A percentile compares a stretch with the other conserved stretches of the same genome.
These are phyloP conservation scores for Calephelis virginiensis DNA, from an alignment of 1,140 invertebrate species.

Conservation along the genomic window DNA sequence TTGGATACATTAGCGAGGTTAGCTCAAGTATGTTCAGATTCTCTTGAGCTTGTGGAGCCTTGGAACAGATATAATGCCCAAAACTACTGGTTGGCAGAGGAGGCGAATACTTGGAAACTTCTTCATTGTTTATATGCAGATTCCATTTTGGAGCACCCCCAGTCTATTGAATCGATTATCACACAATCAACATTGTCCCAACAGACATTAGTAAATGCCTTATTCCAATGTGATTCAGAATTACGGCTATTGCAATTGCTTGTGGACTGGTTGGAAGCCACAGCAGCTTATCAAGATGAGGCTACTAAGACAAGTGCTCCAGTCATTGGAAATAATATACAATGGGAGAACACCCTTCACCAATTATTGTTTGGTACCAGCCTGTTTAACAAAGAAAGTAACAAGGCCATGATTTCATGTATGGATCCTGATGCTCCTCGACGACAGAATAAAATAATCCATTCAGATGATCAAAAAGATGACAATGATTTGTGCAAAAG, in stretches of 20 bases:
- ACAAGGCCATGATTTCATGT: constrained; percentile 80
- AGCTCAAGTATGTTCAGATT: constrained; percentile 69
- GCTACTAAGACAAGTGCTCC: constrained; percentile 83
- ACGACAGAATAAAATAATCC: constrained; percentile 88
- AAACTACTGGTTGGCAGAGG: constrained; percentile 85
- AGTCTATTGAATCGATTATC: constrained; percentile 71
- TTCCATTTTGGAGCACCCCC: constrained; percentile 79
- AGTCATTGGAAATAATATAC: constrained; percentile 84
- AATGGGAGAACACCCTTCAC: constrained; percentile 95
- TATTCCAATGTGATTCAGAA: constrained; percentile 80
- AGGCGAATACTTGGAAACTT: constrained; percentile 93
- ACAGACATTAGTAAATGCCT: constrained; percentile 58
- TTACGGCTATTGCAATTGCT: constrained; percentile 90
- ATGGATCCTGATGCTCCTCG: constrained; percentile 96
- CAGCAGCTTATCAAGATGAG: constrained; percentile 85
- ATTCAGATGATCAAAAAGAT: constrained; percentile 94
- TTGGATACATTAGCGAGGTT: constrained; percentile 70
- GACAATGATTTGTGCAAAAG: constrained; percentile 85
- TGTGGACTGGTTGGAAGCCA: constrained; percentile 95
- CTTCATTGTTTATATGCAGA: constrained; percentile 89
- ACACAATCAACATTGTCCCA: constrained; percentile 73
- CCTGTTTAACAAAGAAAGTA: constrained; percentile 71
- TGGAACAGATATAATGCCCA: constrained; percentile 78
- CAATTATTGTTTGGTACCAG: constrained; percentile 82
- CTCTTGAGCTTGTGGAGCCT: constrained; percentile 65